Evolutionary conservation across 2,888 invertebrate species (phyloP), one percentile per base, ranked within the genome.

Genomic region (Noctua janthe): DNA sequence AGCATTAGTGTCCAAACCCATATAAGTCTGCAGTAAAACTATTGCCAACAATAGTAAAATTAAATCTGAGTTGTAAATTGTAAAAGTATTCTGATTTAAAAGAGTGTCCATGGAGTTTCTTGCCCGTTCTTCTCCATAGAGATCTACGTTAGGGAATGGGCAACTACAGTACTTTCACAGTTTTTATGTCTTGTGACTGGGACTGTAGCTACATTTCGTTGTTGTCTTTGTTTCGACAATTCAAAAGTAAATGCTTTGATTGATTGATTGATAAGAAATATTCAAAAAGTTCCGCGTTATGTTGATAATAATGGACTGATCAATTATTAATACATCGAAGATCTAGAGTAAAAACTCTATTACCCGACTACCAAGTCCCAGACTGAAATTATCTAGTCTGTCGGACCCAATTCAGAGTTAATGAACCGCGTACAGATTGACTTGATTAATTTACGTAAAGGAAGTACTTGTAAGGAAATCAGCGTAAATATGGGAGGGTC

Each of bases 401-500:
- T 74, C 35, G 23, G 35, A 59, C 59, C 67, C n/a, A 35, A 71
- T 70, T 71, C 56, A 70, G 59, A 64, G 23, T 69, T 66, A 78
- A 78, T 78, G 70, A 74, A 76, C 43, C 67, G 13, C n/a, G n/a
- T 51, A 47, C 47, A 23, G 20, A 80, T 35, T 81, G 67, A 78
- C 81, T 51, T 49, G 29, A 75, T 76, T 56, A 56, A 23, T 10
- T 23, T 56, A 23, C 23, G 51, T 77, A 77, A 64, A 64, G 39
- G 15, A 0, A 6, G 35, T 17, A 64, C 11, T 59, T n/a, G 59
- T 29, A 29, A 62, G 59, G 59, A 62, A 62, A 62, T 62, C n/a
- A 62, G 6, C 59, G 59, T 29, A 15, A 29, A 62, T 62, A 15
- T 5, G 13, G 59, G 6, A 20, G 0, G 20, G 11, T 20, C 66